Evolutionary conservation across 1,140 invertebrate genomes (phyloP).

Genomic region (Bombus balteatus): DNA sequence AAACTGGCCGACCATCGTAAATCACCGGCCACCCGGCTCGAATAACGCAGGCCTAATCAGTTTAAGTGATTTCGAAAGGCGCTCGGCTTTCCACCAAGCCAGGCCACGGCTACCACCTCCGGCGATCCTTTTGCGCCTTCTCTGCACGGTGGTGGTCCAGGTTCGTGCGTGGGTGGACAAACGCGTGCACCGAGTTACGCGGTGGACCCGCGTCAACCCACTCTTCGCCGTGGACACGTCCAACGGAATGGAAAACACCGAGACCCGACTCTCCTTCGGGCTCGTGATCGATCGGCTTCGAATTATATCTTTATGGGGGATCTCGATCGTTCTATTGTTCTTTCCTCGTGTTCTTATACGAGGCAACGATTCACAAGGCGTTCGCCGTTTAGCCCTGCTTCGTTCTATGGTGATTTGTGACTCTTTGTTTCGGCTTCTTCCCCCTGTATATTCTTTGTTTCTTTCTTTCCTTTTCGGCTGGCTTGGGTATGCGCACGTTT

Average conservation of each 20-base stretch:
- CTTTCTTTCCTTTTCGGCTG: no score
- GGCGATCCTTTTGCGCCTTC: constrained; percentile 29
- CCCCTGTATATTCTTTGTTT: neutral
- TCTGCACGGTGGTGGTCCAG: constrained; percentile 54
- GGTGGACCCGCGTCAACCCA: neutral
- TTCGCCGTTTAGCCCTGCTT: constrained; percentile 1
- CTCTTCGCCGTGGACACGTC: neutral
- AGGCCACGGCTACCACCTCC: constrained; percentile 18
- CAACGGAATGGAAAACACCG: neutral
- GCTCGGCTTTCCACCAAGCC: constrained; percentile 29
- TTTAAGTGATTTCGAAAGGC: constrained; percentile 75
- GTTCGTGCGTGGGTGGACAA: constrained; percentile 58
- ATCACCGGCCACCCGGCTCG: constrained; percentile 66
- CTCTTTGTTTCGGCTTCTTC: constrained; percentile 13
- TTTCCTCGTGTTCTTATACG: neutral
- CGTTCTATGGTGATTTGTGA: constrained; percentile 28
- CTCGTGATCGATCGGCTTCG: constrained; percentile 24
- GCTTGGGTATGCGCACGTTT: neutral
- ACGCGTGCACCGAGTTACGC: constrained; percentile 64
- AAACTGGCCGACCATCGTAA: constrained; percentile 66
- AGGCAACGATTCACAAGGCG: neutral
- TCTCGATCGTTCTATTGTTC: constrained; percentile 40
- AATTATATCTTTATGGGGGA: constrained; percentile 35
- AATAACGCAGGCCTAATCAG: constrained; percentile 70
- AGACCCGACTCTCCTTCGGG: no score